A percentile compares a stretch with the other conserved stretches of the same genome.
These are phyloP conservation scores for Mareca penelope DNA, from an alignment of 2,797 vertebrate genomes.

Conservation along the genomic window DNA sequence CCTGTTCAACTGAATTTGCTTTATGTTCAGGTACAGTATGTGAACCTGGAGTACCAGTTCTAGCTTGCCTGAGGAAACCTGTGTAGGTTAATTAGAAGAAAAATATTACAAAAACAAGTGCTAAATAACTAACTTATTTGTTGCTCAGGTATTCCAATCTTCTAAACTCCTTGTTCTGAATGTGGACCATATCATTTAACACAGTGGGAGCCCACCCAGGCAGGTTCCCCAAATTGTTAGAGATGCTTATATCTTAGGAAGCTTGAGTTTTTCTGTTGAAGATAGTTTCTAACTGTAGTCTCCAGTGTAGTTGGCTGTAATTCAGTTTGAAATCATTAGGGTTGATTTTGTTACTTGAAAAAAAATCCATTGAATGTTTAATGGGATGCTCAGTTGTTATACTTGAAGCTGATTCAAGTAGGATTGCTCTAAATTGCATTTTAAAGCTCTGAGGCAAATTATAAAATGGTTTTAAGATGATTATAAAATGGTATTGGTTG, in stretches of 20 bases:
- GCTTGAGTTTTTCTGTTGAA: neutral
- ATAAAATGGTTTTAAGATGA: neutral
- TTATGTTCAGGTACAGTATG: conserved; percentile 91
- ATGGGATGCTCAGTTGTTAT: neutral
- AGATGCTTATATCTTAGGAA: neutral
- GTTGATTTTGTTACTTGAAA: neutral
- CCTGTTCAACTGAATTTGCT: conserved; percentile 98
- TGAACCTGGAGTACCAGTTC: neutral
- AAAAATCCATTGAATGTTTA: neutral
- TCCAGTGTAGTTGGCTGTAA: neutral
- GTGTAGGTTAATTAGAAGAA: neutral
- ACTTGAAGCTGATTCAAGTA: neutral
- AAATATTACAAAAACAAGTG: neutral
- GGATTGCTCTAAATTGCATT: neutral
- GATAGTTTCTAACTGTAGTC: neutral
- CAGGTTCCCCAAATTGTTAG: neutral
- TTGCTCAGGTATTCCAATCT: neutral
- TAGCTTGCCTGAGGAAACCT: neutral
- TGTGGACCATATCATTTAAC: neutral
- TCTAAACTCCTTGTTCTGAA: neutral
- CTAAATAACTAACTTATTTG: neutral
- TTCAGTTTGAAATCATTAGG: neutral
- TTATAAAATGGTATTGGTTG: neutral
- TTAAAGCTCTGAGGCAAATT: neutral
- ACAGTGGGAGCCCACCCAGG: neutral